Conservation (phyloP, 2,797 vertebrate genomes). For the Peromyscus melanophrys region DNA sequence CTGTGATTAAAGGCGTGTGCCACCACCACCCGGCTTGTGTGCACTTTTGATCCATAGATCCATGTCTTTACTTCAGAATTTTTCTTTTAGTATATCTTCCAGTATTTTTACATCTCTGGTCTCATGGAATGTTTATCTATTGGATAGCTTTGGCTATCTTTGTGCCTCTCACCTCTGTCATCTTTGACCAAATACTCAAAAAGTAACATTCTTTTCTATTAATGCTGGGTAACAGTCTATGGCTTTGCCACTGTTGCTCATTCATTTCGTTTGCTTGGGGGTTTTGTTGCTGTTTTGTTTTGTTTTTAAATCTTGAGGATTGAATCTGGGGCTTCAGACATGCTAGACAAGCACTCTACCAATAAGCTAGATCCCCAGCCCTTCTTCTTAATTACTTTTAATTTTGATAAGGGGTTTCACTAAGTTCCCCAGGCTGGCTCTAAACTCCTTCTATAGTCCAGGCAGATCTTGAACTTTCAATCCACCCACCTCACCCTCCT, state of each 20-base stretch:
- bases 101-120: constrained; percentile 33
- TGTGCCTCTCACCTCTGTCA: constrained; percentile 28
- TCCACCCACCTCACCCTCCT: not conserved
- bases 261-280: not conserved
- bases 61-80: constrained; percentile 14
- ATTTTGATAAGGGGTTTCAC: not conserved
- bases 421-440: not conserved
- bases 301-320: not conserved
- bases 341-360: not conserved
- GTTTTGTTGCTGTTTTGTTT: not conserved
- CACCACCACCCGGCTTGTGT: not conserved
- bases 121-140: not conserved
- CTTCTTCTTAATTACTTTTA: not conserved
- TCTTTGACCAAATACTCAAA: not conserved
- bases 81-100: not conserved
- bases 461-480: not conserved
- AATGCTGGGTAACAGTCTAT: not conserved
- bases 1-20: too few relatives aligned
- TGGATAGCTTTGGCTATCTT: not conserved
- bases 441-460: not conserved
- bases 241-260: not conserved
- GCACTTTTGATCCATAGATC: not conserved
- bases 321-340: not conserved
- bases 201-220: not conserved
- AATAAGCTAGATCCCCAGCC: not conserved